Evolutionary conservation across 2,797 vertebrate genomes (phyloP).

Genomic region (Semaprochilodus insignis): DNA sequence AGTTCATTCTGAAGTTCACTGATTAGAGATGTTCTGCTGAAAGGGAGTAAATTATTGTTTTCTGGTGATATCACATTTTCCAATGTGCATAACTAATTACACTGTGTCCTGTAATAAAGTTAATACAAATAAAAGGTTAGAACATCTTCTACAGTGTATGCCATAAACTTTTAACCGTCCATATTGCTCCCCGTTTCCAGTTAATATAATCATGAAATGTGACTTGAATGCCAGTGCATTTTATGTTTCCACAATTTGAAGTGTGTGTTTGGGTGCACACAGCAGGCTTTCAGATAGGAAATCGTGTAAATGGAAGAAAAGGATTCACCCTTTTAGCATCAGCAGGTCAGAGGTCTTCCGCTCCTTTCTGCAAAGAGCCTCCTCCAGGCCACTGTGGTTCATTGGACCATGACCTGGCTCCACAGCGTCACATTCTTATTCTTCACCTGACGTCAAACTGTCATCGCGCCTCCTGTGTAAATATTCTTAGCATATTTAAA

Average conservation of each 20-base stretch:
- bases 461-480: neutral
- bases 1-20: no score
- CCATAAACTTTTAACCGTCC: no score
- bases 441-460: constrained; percentile 29
- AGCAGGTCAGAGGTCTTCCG: constrained; percentile 58
- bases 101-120: no score
- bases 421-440: constrained; percentile 48
- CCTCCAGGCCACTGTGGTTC: constrained; percentile 44
- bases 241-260: constrained; percentile 22
- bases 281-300: constrained; percentile 45
- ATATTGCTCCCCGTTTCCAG: no score
- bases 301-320: constrained; percentile 46
- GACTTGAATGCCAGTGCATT: neutral
- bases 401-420: constrained; percentile 37
- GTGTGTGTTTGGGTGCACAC: constrained; percentile 48
- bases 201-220: neutral
- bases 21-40: no score
- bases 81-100: no score
- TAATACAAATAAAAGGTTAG: no score
- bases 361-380: constrained; percentile 45
- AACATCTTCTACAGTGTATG: no score
- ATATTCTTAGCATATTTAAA: neutral
- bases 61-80: no score
- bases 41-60: no score
- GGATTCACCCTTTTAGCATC: constrained; percentile 53